Evolutionary conservation across 2,888 invertebrate genomes (phyloP), one percentile per base, ranked within the genome.

Genomic region (Orthonevra nobilis): DNA sequence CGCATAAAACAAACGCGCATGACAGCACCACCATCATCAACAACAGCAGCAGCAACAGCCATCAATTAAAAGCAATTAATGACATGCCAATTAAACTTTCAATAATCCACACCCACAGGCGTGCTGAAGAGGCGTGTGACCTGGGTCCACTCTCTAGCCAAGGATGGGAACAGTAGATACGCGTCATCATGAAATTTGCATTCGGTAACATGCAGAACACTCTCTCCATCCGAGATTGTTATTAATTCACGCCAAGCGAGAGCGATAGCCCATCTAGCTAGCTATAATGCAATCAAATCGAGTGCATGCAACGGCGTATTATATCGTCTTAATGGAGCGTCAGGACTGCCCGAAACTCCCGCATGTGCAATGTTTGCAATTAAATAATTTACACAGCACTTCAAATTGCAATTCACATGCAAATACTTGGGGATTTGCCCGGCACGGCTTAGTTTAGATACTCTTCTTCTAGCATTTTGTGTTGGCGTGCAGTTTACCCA

Each of bases 21-120:
- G 44, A 38, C 64, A 61, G 42, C 61, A 48, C 44, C 34, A 34
- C 12, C 14, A n/a, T n/a, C n/a, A n/a, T n/a, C n/a, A n/a, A n/a
- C n/a, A n/a, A n/a, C n/a, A n/a, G n/a, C n/a, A n/a, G n/a, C n/a
- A n/a, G n/a, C 44, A 58, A 12, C 69, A 69, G 56, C 61, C 61
- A 54, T 54, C 79, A 73, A 79, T 79, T 79, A 79, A 72, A 79
- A 79, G 63, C 79, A 79, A 79, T 79, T 79, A 79, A 79, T 79
- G 60, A 73, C 56, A 68, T 48, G 48, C 61, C 79, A 79, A 79
- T 79, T 79, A 79, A 79, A 79, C 79, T 79, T 79, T 79, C 73
- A 79, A 79, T 79, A 79, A 61, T 56, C 60, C 60, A 58, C 52
- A 56, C 3, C 23, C 3, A 3, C 5, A 23, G 3, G 23, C 3